These are phyloP conservation scores for Hydropsyche tenuis DNA, from an alignment of 1,140 invertebrate genomes.

Conservation along the genomic window DNA sequence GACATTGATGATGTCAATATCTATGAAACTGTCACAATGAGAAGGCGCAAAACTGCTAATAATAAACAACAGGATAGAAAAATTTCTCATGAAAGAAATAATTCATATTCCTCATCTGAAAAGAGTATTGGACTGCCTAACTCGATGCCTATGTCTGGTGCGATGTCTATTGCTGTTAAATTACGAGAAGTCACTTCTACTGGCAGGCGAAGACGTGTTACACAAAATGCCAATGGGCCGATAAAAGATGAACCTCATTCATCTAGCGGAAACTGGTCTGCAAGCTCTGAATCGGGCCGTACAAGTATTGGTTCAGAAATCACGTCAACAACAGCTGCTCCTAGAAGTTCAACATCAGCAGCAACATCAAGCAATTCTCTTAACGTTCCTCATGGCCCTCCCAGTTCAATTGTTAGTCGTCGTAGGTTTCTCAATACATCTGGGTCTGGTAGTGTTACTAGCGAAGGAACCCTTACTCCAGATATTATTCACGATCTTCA, in stretches of 20 bases:
- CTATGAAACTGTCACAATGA: constrained; percentile 70
- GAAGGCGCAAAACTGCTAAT: constrained; percentile 60
- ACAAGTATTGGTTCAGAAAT: constrained; percentile 83
- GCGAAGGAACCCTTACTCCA: constrained; percentile 84
- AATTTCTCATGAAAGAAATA: constrained; percentile 73
- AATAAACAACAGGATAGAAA: constrained; percentile 60
- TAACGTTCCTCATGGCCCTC: constrained; percentile 68
- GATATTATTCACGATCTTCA: constrained; percentile 77
- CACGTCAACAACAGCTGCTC: constrained; percentile 74
- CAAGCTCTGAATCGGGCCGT: constrained; percentile 86
- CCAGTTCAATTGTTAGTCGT: constrained; percentile 72
- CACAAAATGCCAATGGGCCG: constrained; percentile 58
- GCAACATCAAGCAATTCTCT: constrained; percentile 72
- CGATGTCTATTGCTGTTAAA: constrained; percentile 70
- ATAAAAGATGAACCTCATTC: constrained; percentile 82
- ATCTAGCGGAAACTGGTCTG: constrained; percentile 93
- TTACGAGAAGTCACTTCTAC: constrained; percentile 73
- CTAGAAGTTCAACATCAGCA: constrained; percentile 71
- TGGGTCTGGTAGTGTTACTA: constrained; percentile 81
- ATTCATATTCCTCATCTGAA: constrained; percentile 76
- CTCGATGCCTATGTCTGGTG: constrained; percentile 61
- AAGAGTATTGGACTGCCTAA: constrained; percentile 68
- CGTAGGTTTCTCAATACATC: constrained; percentile 74
- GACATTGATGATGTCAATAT: constrained; percentile 67
- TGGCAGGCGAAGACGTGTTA: constrained; percentile 65